Evolutionary conservation across 2,113 vertebrate genomes (phyloP).

Genomic region (Salvelinus namaycush): DNA sequence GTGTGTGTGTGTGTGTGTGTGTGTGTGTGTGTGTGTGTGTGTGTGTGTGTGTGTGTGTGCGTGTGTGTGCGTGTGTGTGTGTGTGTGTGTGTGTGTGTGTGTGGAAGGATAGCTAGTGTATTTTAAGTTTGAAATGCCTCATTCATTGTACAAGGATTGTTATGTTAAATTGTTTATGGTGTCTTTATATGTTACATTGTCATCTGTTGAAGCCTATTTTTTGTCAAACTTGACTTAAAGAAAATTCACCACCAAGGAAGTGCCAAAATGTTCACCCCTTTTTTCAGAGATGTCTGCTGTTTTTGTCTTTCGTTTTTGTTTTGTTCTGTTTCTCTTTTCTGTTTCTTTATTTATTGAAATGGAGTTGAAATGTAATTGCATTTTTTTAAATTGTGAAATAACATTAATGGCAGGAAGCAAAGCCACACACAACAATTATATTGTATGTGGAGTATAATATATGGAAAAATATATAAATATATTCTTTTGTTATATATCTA

Average conservation of each 20-base stretch:
- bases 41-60: constrained; percentile 24
- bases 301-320: constrained; percentile 41
- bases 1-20: constrained; percentile 19
- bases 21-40: constrained; percentile 18
- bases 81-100: constrained; percentile 13
- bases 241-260: constrained; percentile 48
- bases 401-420: constrained; percentile 60
- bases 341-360: constrained; percentile 60
- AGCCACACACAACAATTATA: constrained; percentile 59
- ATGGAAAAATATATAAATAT: constrained; percentile 69
- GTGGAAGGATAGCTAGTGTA: constrained; percentile 6
- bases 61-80: constrained; percentile 22
- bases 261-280: constrained; percentile 49
- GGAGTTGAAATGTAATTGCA: constrained; percentile 29
- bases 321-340: constrained; percentile 14
- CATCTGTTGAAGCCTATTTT: constrained; percentile 27
- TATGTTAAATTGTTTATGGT: constrained; percentile 19
- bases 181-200: constrained; percentile 25
- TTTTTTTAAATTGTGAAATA: constrained; percentile 42
- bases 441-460: constrained; percentile 67
- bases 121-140: constrained; percentile 12
- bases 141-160: constrained; percentile 31
- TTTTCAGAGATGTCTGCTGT: constrained; percentile 1
- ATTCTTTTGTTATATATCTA: constrained; percentile 81
- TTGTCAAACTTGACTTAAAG: constrained; percentile 29